Percentiles rank a stretch among this genome's conserved stretches.
These are phyloP conservation scores for Scartelaos histophorus DNA, from an alignment of 2,113 vertebrate species.

Conservation along the genomic window DNA sequence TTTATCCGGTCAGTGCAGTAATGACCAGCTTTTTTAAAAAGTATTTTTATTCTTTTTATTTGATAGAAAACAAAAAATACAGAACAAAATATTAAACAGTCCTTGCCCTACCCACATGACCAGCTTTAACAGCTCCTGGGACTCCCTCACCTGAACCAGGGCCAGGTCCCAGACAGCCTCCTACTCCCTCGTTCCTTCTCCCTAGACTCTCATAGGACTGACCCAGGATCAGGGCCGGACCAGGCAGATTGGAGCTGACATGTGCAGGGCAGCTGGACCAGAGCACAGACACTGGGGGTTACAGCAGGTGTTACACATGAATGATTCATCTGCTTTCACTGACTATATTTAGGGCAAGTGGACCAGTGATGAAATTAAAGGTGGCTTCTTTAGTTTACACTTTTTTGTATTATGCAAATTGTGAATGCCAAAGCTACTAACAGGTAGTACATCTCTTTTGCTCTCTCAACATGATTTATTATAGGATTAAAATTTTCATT, in stretches of 20 bases:
- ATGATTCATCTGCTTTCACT: conserved; percentile 30
- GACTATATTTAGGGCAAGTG: conserved; percentile 19
- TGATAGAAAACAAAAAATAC: too few relatives aligned
- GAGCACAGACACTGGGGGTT: conserved; percentile 26
- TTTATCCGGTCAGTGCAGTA: conserved; percentile 41
- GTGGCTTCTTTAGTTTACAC: background rate
- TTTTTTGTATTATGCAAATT: background rate
- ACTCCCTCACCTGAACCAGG: conserved; percentile 58
- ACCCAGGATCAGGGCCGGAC: background rate
- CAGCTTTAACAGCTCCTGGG: conserved; percentile 59
- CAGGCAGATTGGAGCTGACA: conserved; percentile 34
- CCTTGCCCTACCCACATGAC: too few relatives aligned
- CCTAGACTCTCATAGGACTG: conserved; percentile 11
- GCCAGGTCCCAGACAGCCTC: conserved; percentile 24
- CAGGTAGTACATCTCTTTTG: background rate
- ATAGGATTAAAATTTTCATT: too few relatives aligned
- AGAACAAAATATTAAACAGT: too few relatives aligned
- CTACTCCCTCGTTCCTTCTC: background rate
- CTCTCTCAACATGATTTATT: too few relatives aligned
- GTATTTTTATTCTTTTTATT: too few relatives aligned
- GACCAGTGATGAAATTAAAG: background rate
- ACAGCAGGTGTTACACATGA: conserved; percentile 33
- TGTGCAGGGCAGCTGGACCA: conserved; percentile 58
- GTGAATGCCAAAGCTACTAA: background rate
- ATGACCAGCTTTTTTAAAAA: conserved; percentile 58